Percentiles rank a stretch among this genome's conserved stretches.
Conservation (phyloP, 2,888 invertebrate genomes). For the Tanypteryx hageni region DNA sequence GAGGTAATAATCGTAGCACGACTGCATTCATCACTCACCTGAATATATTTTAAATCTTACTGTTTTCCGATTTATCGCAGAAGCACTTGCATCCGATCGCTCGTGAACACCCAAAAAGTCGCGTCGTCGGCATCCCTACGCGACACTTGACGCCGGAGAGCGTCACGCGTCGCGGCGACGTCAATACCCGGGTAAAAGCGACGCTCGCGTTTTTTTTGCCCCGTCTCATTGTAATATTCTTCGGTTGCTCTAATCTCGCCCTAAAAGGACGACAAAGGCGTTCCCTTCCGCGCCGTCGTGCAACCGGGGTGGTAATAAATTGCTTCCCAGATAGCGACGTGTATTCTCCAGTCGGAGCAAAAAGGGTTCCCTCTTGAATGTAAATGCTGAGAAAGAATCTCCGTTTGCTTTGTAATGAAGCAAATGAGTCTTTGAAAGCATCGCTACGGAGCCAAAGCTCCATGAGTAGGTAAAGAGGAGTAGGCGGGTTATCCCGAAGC, state of each 20-base stretch:
- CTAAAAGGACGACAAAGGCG: background rate
- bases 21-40: too few species aligned
- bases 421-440: background rate
- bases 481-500: background rate
- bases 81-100: too few species aligned
- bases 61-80: too few species aligned
- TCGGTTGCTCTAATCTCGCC: background rate
- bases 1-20: too few species aligned
- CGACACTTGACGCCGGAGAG: too few species aligned
- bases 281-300: too few species aligned
- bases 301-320: background rate
- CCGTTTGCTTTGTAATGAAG: constrained; percentile 3
- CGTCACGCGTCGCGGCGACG: too few species aligned
- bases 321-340: background rate
- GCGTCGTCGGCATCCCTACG: too few species aligned
- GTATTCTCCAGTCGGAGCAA: background rate
- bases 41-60: too few species aligned
- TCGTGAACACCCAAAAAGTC: too few species aligned
- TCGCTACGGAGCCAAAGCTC: background rate
- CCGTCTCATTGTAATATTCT: background rate
- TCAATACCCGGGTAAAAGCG: background rate
- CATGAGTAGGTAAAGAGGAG: background rate
- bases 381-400: background rate
- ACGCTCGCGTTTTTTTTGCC: background rate
- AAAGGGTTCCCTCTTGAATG: background rate